Evolutionary conservation across 2,797 vertebrate species (phyloP).

Genomic region (Lacerta bilineata): DNA sequence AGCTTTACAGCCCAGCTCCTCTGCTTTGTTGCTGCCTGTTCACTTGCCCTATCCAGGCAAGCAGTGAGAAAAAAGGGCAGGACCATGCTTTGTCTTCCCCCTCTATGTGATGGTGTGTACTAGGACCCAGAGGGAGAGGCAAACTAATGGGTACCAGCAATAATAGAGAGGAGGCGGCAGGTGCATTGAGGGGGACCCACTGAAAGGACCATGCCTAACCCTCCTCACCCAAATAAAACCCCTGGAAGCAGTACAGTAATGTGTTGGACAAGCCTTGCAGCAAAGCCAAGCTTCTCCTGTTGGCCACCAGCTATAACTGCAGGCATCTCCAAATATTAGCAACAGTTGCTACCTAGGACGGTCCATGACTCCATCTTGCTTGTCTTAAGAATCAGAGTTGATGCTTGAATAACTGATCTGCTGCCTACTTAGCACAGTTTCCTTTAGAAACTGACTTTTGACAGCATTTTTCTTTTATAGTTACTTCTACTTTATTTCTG

Average conservation of each 20-base stretch:
- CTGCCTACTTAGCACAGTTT: background rate
- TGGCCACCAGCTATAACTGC: background rate
- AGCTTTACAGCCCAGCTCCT: background rate
- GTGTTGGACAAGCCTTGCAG: background rate
- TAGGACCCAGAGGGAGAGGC: background rate
- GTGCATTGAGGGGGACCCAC: background rate
- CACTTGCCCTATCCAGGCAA: background rate
- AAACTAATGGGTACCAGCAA: background rate
- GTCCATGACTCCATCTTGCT: background rate
- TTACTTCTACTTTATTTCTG: no score
- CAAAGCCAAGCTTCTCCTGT: no score
- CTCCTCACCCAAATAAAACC: background rate
- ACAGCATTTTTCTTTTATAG: no score
- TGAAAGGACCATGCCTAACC: background rate
- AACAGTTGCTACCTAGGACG: background rate
- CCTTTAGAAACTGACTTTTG: background rate
- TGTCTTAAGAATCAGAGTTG: background rate
- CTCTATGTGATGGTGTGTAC: background rate
- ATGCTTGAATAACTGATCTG: background rate
- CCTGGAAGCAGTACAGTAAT: background rate
- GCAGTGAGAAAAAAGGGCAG: background rate
- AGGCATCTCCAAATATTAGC: background rate
- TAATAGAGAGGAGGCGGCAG: background rate
- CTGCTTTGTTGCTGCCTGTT: background rate
- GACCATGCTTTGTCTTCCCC: background rate